Evolutionary conservation across 1,140 invertebrate species (phyloP), one percentile per base, ranked within the genome.

Genomic region (Apis mellifera): DNA sequence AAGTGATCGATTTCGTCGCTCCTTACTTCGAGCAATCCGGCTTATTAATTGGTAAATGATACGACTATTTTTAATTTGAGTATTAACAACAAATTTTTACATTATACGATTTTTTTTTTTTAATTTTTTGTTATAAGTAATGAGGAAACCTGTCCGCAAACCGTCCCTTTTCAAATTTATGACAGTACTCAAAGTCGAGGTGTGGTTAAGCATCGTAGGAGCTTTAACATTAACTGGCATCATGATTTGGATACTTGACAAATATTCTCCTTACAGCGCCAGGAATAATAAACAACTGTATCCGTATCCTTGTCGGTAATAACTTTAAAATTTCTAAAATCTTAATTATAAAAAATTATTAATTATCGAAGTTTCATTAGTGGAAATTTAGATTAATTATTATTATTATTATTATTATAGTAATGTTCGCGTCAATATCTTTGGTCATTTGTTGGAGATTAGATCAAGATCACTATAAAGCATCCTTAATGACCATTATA

Each of bases 101-200:
- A 2, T 2, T 48, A 60, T 15, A 55, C 2, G 59, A 32, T 55
- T 52, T 32, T 69, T 50, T 73, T 21, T 19, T 80, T 57, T 78
- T 48, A 15, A 48, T 57, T 71, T 21, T 66, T 86, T 84, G 32
- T 78, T 78, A 9, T n/a, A 91, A 98, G 97, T 97, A 1, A 98
- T 98, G 90, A 95, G 97, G 17, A 98, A 98, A 92, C 97, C 97
- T 2, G 96, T 97, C 3, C 94, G 96, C 0, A 96, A 97, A 90
- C 97, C 97, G 4, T 98, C 97, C 0, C 93, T 98, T 0, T 98
- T 98, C 92, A 98, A 98, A 93, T 98, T 98, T 93, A 98, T 98
- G 97, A 98, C 97, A 0, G 98, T 98, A 0, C 93, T 98, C 1
- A 96, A 96, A 52, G 92, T 96, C 0, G 97, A 98, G 93, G 98